Evolutionary conservation across 2,888 invertebrate genomes (phyloP), one percentile per base, ranked within the genome.

Genomic region (Eledone cirrhosa): DNA sequence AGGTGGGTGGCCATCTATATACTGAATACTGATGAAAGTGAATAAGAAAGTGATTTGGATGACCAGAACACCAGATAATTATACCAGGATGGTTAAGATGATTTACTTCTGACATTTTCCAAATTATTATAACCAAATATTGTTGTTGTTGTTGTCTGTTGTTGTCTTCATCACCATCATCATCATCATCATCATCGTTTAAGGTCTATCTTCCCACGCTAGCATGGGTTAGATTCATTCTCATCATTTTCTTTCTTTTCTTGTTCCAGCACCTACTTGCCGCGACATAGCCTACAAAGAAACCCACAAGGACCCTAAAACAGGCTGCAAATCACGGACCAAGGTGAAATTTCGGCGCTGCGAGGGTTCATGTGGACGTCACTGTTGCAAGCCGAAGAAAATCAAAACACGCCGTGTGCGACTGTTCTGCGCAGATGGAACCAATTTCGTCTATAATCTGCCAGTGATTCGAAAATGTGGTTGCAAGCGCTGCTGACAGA

Each of bases 391-490:
- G 83, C 96, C 98, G 3, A 93, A 96, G 89, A 96, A 96, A 92
- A 96, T 96, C 85, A 97, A 98, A 93, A 94, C 96, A 90, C 94
- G 98, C 92, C 97, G 96, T 94, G 97, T 97, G 87, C 95, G 97
- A 86, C 93, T 99, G 86, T 94, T 97, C 87, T 99, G 98, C 92
- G 80, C 84, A 84, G 96, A 97, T 90, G 97, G 97, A 83, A 95
- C 95, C 80, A 95, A 96, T 82, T 97, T 96, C 93, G 96, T 96
- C 91, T 97, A 97, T 93, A 96, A 97, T 90, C 94, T 98, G 89
- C 97, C 98, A 90, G 95, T 98, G 91, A 96, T 98, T 90, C 95
- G 97, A 90, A 97, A 97, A 91, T 98, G 98, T 92, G 96, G 96
- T 85, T 98, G 98, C 93, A 95, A 85, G 79, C 83, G 82, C 74